Evolutionary conservation across 2,113 vertebrate species (phyloP).

Genomic region (Campylomormyrus numenius): DNA sequence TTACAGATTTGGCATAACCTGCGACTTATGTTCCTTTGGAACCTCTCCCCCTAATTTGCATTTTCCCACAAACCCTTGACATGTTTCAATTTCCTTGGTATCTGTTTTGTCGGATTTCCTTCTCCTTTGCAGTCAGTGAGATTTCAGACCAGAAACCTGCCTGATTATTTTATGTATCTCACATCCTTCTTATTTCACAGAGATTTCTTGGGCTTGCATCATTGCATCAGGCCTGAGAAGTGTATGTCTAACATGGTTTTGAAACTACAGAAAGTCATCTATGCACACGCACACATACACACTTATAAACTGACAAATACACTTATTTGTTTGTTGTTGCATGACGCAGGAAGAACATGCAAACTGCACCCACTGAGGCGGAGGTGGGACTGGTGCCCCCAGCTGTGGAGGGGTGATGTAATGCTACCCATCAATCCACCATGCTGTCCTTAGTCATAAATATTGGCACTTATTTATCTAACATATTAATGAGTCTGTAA

Average conservation of each 20-base stretch:
- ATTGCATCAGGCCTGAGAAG: neutral
- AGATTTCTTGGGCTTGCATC: slow-evolving; percentile 29
- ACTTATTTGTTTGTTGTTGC: neutral
- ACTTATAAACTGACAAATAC: neutral
- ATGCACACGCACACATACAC: neutral
- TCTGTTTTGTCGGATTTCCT: neutral
- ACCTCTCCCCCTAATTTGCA: neutral
- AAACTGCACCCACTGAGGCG: neutral
- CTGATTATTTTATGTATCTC: slow-evolving; percentile 15
- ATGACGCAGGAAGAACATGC: neutral
- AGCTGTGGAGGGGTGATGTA: neutral
- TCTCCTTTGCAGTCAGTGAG: neutral
- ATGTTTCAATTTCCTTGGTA: neutral
- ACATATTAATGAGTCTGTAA: neutral
- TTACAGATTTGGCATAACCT: neutral
- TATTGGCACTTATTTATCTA: neutral
- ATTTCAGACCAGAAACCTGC: slow-evolving; percentile 15
- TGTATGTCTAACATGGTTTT: neutral
- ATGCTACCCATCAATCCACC: neutral
- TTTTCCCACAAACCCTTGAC: neutral
- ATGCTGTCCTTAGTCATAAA: neutral
- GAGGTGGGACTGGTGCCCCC: neutral
- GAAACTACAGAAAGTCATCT: neutral
- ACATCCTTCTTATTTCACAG: slow-evolving; percentile 26
- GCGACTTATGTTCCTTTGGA: neutral